These are phyloP conservation scores for Bilobella aurantiaca DNA, from an alignment of 1,140 invertebrate species.

Conservation along the genomic window DNA sequence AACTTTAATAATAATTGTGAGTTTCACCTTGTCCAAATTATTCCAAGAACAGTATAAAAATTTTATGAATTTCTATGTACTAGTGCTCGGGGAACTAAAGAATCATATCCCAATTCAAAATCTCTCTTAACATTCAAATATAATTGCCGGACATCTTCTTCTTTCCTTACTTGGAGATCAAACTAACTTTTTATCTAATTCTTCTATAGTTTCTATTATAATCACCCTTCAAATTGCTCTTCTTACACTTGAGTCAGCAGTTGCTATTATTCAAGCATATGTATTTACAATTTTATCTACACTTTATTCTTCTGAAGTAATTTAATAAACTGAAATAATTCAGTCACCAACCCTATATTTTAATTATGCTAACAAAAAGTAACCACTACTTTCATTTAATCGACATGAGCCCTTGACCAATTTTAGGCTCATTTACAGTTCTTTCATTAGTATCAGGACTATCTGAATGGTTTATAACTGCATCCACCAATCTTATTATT, in stretches of 20 bases:
- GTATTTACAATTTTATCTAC: constrained; percentile 46
- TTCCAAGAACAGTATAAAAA: no score
- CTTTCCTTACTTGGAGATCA: constrained; percentile 46
- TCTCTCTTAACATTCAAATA: no score
- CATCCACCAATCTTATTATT: constrained; percentile 41
- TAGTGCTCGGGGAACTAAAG: no score
- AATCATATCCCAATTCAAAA: no score
- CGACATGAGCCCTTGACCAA: constrained; percentile 46
- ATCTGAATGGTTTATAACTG: constrained; percentile 45
- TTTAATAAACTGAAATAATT: neutral
- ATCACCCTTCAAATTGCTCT: constrained; percentile 43
- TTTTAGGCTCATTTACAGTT: constrained; percentile 41
- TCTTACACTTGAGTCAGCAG: constrained; percentile 44
- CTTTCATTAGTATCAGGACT: constrained; percentile 41
- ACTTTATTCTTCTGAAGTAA: constrained; percentile 45
- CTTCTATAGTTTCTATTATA: constrained; percentile 39
- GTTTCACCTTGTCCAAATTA: no score
- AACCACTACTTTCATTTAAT: constrained; percentile 35
- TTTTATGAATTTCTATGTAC: no score
- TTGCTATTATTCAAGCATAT: constrained; percentile 48
- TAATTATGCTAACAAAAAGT: constrained; percentile 30
- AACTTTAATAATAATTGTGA: no score
- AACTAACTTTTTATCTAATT: constrained; percentile 31
- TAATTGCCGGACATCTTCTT: constrained; percentile 56
- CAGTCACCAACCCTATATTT: neutral